These are phyloP conservation scores for Malurus splendens DNA, from an alignment of 2,797 vertebrate genomes.

Conservation along the genomic window DNA sequence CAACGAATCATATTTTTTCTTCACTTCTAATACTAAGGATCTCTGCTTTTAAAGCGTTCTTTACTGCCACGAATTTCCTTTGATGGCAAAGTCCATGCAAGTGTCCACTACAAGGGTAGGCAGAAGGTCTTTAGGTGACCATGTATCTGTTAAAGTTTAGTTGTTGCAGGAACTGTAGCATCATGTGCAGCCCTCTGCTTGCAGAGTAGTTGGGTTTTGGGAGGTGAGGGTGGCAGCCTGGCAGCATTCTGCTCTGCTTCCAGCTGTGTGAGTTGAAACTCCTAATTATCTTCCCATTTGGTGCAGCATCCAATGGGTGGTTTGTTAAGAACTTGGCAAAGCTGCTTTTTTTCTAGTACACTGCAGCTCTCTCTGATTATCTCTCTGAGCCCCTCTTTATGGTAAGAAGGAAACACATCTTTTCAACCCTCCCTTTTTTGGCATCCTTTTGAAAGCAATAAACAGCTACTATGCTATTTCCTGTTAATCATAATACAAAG, in stretches of 20 bases:
- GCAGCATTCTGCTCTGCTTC: background rate
- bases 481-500: background rate
- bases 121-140: background rate
- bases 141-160: fast-evolving
- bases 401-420: background rate
- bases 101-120: fast-evolving
- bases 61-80: background rate
- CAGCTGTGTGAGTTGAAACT: background rate
- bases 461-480: background rate
- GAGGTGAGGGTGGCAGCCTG: background rate
- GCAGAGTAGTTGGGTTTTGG: background rate
- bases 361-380: background rate
- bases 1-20: background rate
- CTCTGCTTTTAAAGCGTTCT: background rate
- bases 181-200: background rate
- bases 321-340: background rate
- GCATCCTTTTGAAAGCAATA: background rate
- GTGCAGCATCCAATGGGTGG: background rate
- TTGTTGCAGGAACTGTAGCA: background rate
- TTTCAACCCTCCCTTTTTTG: background rate
- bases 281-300: background rate
- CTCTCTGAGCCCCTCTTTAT: background rate
- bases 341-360: background rate
- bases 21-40: background rate
- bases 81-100: background rate